phyloP scores from a whole-genome alignment of 2,113 vertebrate species.

The Pogona vitticeps region DNA sequence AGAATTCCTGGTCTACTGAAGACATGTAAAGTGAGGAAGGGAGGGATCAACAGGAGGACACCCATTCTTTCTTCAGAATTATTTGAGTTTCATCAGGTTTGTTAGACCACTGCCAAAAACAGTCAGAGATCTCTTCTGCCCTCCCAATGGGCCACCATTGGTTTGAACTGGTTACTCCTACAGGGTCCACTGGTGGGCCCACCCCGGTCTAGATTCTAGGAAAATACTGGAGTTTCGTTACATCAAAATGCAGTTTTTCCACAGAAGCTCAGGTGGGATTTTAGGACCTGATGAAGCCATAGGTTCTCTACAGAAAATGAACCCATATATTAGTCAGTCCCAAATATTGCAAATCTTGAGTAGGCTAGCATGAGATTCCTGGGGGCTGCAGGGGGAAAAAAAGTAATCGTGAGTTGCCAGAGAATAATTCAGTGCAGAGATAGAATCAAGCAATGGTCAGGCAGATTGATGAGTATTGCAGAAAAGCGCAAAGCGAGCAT shows the following conservation, averaged over 20 bases:
- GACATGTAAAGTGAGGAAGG: background rate
- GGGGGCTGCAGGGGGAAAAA: background rate
- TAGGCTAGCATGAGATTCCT: constrained; percentile 2
- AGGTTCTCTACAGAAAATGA: constrained; percentile 5
- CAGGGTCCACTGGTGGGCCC: too few species aligned
- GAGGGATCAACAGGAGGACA: background rate
- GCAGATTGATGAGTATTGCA: constrained; percentile 29
- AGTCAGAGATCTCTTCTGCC: background rate
- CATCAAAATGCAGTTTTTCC: background rate
- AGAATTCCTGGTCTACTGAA: background rate
- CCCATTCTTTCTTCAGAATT: background rate
- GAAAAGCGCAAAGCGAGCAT: constrained; percentile 9
- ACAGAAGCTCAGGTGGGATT: background rate
- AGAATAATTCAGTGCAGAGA: constrained; percentile 27
- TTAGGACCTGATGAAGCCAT: background rate
- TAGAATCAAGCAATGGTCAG: constrained; percentile 28
- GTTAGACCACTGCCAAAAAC: background rate
- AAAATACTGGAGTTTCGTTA: too few species aligned
- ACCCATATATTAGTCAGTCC: background rate
- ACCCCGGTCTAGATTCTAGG: background rate
- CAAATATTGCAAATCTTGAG: background rate
- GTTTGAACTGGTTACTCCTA: background rate
- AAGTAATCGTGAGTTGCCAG: constrained; percentile 19
- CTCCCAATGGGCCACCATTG: background rate
- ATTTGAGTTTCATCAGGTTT: background rate